phyloP scores from a whole-genome alignment of 92 coral and sea anemone genomes.

The Meandrina meandrites region DNA sequence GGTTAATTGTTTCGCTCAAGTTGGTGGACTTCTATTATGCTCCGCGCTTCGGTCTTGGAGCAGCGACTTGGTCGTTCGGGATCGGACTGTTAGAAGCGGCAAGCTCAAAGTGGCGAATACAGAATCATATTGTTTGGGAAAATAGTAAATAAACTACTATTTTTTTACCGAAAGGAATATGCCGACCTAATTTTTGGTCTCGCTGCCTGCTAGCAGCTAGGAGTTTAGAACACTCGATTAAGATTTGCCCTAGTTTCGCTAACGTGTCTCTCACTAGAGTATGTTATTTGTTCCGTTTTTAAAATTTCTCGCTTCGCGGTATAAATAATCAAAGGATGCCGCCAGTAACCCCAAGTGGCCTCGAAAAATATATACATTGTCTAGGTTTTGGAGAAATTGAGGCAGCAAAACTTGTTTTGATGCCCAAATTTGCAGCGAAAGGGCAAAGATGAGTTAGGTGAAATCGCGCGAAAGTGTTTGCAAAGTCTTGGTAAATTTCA shows the following conservation, averaged over 20 bases:
- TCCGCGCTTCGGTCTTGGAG: slow-evolving; percentile 22
- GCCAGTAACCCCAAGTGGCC: slow-evolving; percentile 75
- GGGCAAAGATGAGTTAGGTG: neutral
- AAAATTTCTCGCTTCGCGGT: slow-evolving; percentile 95
- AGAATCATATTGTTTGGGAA: slow-evolving; percentile 91
- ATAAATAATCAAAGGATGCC: slow-evolving; percentile 86
- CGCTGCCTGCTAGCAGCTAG: neutral
- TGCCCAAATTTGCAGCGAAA: neutral
- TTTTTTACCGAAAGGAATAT: slow-evolving; percentile 49
- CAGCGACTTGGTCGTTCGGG: slow-evolving; percentile 29
- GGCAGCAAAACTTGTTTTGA: slow-evolving; percentile 10
- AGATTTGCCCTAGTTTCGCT: slow-evolving; percentile 18
- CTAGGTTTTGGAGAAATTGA: slow-evolving; percentile 41
- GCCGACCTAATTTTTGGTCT: slow-evolving; percentile 18
- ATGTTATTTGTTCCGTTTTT: slow-evolving; percentile 64
- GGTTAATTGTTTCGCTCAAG: slow-evolving; percentile 17
- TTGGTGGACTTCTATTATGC: slow-evolving; percentile 27
- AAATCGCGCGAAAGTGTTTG: neutral
- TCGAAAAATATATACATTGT: slow-evolving; percentile 55
- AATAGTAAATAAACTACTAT: slow-evolving; percentile 93
- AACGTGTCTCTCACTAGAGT: slow-evolving; percentile 17
- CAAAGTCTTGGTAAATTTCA: neutral
- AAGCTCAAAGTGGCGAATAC: slow-evolving; percentile 77
- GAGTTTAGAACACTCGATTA: slow-evolving; percentile 14
- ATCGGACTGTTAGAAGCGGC: slow-evolving; percentile 67